Evolutionary conservation across 2,888 invertebrate species (phyloP), one percentile per base, ranked within the genome.

Genomic region (Apotomis betuletana): DNA sequence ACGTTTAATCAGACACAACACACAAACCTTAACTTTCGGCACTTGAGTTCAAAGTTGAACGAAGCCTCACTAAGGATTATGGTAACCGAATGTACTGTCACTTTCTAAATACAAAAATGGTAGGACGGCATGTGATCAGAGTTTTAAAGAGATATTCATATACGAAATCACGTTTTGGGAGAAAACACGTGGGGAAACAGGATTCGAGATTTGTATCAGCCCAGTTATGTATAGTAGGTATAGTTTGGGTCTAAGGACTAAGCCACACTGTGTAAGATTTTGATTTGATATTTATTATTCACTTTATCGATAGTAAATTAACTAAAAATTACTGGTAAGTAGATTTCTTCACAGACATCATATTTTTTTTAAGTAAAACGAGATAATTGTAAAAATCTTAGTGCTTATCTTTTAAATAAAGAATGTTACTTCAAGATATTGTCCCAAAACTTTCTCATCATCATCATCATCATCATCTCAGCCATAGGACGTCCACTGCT

Each of bases 61-160:
- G 27, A 51, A 61, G 57, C n/a, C 13, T 10, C 9, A 10, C 41
- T 41, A 55, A 71, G 72, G 72, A 72, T 68, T 72, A 68, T 72
- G 68, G 67, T 71, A 67, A 71, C 67, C 67, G 57, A 62, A 67
- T 71, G 71, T 58, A 68, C 68, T 72, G 72, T 72, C 72, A 44
- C 72, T 72, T 72, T 72, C 72, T 72, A 72, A 72, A 67, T 62
- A 72, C 72, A 59, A 72, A 68, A 68, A 63, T 54, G 68, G 72
- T 63, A 72, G 68, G 72, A 72, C 62, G 38, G 38, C 49, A 59
- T 72, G 67, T 68, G 72, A 58, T 59, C 57, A 6, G 68, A 27
- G 67, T 72, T 49, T 63, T 46, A 67, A 72, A 59, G 62, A 71
- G 52, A 36, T 10, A 4, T 3, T 58, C 10, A 58, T 49, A 62